These are phyloP conservation scores for Pseudochirops corinnae DNA, from an alignment of 2,797 vertebrate genomes.

Conservation along the genomic window DNA sequence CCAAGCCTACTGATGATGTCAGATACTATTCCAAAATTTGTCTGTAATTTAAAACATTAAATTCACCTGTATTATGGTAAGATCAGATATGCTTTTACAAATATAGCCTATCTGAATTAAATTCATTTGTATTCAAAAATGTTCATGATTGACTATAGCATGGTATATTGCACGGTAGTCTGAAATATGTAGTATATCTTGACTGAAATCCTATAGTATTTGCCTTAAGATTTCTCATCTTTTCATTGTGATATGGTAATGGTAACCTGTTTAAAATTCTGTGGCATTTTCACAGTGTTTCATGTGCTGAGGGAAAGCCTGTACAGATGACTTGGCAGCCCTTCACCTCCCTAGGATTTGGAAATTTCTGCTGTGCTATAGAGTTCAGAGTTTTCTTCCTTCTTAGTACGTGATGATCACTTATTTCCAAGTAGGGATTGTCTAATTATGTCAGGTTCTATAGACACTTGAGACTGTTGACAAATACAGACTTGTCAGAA, in stretches of 20 bases:
- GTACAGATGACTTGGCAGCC: not conserved
- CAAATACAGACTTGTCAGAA: slow-evolving; percentile 19
- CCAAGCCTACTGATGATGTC: not conserved
- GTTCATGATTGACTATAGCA: not conserved
- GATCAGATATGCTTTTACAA: not conserved
- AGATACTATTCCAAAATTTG: not conserved
- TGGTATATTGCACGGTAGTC: not conserved
- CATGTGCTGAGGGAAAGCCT: not conserved
- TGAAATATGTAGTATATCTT: slow-evolving; percentile 23
- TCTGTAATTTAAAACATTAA: not conserved
- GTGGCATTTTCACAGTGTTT: slow-evolving; percentile 31
- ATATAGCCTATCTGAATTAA: not conserved
- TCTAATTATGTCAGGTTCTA: slow-evolving; percentile 17
- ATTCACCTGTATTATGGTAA: not conserved
- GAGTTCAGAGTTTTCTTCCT: slow-evolving; percentile 26
- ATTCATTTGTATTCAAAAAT: not conserved
- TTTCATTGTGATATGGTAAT: slow-evolving; percentile 40
- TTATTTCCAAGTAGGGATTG: slow-evolving; percentile 50
- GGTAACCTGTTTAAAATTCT: slow-evolving; percentile 15
- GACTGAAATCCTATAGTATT: slow-evolving; percentile 16
- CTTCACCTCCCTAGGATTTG: not conserved
- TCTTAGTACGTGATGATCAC: not conserved
- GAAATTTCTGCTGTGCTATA: slow-evolving; percentile 27
- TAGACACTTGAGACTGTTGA: not conserved
- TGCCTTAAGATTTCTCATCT: slow-evolving; percentile 20